Evolutionary conservation across 1,140 invertebrate genomes (phyloP).

Genomic region (Heterodera schachtii): DNA sequence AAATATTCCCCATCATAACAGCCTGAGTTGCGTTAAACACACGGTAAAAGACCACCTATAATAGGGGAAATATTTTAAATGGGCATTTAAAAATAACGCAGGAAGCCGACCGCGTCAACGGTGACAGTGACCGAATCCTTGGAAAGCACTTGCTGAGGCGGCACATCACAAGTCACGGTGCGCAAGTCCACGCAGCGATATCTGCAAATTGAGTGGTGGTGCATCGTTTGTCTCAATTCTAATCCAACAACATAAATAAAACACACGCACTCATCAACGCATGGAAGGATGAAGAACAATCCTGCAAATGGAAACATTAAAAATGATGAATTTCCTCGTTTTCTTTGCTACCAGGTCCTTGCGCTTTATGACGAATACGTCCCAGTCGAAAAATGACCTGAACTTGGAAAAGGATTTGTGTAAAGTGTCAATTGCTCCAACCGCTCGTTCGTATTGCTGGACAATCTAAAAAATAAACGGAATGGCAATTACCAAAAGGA

Average conservation of each 20-base stretch:
- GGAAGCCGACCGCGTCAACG: slow-evolving; percentile 59
- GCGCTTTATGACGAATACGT: slow-evolving; percentile 69
- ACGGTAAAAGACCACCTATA: slow-evolving; percentile 73
- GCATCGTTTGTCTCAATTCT: background rate
- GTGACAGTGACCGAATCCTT: slow-evolving; percentile 82
- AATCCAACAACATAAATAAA: too few relatives aligned
- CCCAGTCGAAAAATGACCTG: slow-evolving; percentile 72
- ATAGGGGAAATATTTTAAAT: background rate
- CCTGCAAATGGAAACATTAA: slow-evolving; percentile 65
- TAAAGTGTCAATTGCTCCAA: slow-evolving; percentile 37
- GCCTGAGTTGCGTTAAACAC: slow-evolving; percentile 83
- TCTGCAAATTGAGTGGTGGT: background rate
- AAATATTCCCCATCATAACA: slow-evolving; percentile 77
- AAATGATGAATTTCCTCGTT: background rate
- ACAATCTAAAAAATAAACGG: slow-evolving; percentile 28
- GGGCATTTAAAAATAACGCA: background rate
- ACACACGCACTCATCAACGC: slow-evolving; percentile 74
- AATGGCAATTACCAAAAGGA: background rate
- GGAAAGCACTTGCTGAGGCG: slow-evolving; percentile 78
- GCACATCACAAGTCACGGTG: slow-evolving; percentile 71
- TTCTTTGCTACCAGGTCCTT: slow-evolving; percentile 63
- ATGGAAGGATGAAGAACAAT: slow-evolving; percentile 83
- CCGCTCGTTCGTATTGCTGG: slow-evolving; percentile 67
- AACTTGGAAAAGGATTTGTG: background rate
- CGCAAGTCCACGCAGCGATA: slow-evolving; percentile 76